A percentile compares a stretch with the other conserved stretches of the same genome.
Evolutionary conservation across 2,113 vertebrate genomes (phyloP).

Genomic region (Copsychus sechellarum): DNA sequence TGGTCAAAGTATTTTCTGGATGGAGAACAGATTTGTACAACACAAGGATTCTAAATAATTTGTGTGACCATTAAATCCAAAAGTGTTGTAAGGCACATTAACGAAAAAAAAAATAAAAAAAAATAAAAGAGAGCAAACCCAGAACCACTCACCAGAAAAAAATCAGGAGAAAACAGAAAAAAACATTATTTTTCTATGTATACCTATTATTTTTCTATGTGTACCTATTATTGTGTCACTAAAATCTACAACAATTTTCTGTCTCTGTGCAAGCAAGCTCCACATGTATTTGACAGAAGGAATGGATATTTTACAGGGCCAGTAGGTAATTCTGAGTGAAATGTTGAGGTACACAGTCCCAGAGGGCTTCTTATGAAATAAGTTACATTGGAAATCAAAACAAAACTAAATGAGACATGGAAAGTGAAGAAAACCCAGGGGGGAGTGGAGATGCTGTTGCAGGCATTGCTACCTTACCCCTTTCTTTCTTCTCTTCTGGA

Average conservation of each 20-base stretch:
- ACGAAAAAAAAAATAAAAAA: not conserved
- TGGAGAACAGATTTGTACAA: not conserved
- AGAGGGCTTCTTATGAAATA: too few relatives aligned
- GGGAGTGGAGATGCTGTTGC: too few relatives aligned
- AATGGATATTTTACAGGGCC: too few relatives aligned
- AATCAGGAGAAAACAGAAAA: not conserved
- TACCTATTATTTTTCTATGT: not conserved
- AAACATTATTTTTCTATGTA: not conserved
- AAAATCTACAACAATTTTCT: not conserved
- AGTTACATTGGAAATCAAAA: too few relatives aligned
- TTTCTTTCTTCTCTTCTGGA: too few relatives aligned
- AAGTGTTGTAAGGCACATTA: not conserved
- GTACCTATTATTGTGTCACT: not conserved
- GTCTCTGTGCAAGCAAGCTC: too few relatives aligned
- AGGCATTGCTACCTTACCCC: too few relatives aligned
- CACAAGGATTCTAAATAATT: not conserved
- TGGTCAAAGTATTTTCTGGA: not conserved
- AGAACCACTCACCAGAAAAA: not conserved
- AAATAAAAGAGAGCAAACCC: fast-evolving
- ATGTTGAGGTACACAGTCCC: too few relatives aligned
- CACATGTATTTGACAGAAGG: too few relatives aligned
- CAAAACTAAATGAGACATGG: too few relatives aligned
- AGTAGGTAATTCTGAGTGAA: too few relatives aligned
- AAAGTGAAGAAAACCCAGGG: too few relatives aligned
- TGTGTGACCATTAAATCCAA: not conserved